These are phyloP conservation scores for Drosophila baimaii DNA, from an alignment of 1,140 invertebrate species.

Conservation along the genomic window DNA sequence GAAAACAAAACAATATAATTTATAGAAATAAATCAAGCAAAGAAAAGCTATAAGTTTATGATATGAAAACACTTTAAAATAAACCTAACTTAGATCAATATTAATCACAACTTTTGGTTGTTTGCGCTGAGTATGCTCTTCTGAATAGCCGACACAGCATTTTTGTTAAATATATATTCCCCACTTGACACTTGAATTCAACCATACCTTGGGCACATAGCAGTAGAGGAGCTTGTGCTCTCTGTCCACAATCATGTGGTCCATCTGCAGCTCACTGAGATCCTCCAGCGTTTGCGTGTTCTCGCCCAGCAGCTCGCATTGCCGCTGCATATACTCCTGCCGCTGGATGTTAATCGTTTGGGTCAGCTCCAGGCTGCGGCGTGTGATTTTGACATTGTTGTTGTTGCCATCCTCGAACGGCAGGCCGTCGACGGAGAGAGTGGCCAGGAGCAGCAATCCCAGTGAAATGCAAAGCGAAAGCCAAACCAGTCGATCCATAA, in stretches of 20 bases:
- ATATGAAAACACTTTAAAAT: background rate
- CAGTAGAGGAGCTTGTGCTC: slow-evolving; percentile 94
- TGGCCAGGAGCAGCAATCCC: slow-evolving; percentile 24
- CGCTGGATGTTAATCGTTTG: slow-evolving; percentile 87
- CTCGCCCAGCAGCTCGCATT: slow-evolving; percentile 86
- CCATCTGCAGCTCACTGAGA: slow-evolving; percentile 86
- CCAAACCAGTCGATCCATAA: slow-evolving; percentile 50
- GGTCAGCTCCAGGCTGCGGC: slow-evolving; percentile 86
- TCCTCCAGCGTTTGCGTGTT: slow-evolving; percentile 81
- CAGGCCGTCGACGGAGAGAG: slow-evolving; percentile 18
- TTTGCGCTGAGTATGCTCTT: background rate
- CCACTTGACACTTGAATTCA: background rate
- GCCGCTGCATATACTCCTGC: slow-evolving; percentile 88
- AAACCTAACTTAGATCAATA: background rate
- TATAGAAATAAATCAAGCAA: background rate
- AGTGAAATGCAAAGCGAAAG: slow-evolving; percentile 45
- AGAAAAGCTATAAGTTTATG: too few relatives aligned
- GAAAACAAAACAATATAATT: too few relatives aligned
- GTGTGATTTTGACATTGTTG: slow-evolving; percentile 81
- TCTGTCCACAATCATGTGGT: slow-evolving; percentile 92
- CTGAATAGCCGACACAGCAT: slow-evolving; percentile 9
- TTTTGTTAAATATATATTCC: slow-evolving; percentile 3
- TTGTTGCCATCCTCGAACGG: slow-evolving; percentile 82
- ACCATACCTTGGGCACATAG: slow-evolving; percentile 94
- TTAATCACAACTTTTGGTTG: background rate